Evolutionary conservation across 2,113 vertebrate genomes (phyloP).

Genomic region (Hippotragus niger): DNA sequence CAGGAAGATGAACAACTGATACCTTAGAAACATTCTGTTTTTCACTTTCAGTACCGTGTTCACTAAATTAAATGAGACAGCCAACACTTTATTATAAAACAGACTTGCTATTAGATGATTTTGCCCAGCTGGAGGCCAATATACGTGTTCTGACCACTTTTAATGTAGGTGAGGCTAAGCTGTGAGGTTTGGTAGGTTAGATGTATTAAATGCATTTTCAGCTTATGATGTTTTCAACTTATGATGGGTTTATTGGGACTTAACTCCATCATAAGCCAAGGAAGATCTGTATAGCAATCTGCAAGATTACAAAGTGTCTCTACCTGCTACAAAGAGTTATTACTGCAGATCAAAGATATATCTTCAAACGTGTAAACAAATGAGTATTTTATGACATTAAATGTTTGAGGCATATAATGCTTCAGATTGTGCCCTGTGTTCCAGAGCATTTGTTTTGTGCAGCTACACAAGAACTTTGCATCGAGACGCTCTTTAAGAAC

Average conservation of each 20-base stretch:
- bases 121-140: neutral
- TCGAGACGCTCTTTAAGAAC: neutral
- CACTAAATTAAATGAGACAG: neutral
- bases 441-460: slow-evolving; percentile 12
- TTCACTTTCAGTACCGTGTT: neutral
- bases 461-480: neutral
- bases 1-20: neutral
- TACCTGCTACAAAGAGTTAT: neutral
- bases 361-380: neutral
- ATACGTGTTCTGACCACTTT: neutral
- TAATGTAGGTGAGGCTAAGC: neutral
- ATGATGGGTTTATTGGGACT: neutral
- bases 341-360: neutral
- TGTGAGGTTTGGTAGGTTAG: neutral
- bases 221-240: neutral
- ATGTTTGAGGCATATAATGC: neutral
- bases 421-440: neutral
- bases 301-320: neutral
- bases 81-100: neutral
- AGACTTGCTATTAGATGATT: neutral
- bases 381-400: neutral
- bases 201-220: neutral
- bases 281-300: neutral
- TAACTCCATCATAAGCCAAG: neutral
- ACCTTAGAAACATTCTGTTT: neutral